Base-by-base conservation (phyloP, 1,140 invertebrate species). In the Euura saliciscinereae region DNA sequence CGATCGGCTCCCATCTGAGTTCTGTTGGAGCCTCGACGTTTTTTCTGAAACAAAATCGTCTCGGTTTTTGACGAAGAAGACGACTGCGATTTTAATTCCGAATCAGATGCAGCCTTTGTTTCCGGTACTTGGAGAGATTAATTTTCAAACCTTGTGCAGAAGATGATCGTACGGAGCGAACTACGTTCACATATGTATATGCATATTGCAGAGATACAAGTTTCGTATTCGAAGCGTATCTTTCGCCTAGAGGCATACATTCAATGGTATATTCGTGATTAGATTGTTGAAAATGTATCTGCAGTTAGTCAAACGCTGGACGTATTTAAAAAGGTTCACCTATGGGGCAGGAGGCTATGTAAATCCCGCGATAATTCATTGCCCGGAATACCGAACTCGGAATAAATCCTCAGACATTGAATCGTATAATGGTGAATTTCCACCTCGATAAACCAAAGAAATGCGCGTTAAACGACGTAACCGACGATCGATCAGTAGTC, bases 201-300 rank as follows among this genome's bases (percentile, higher is more conserved):
- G 28, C 13, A 59, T n/a, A 59, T 67, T n/a, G 13, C 11, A 67
- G 42, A 28, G 3, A 67, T 44, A 67, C 45, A 66, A 72, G 46
- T 51, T 43, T 68, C 45, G 78, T 73, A 78, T 78, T 78, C 73
- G 43, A 28, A 64, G 43, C 74, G 69, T 71, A 67, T 46, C 67
- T 42, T 51, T 45, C 4, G 46, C 65, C 70, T 71, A 68, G 45
- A 69, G 71, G 64, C 65, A 78, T 78, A 78, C 72, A 77, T 77
- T 75, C 78, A 75, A 77, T 75, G 72, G 67, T 69, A 71, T 65
- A 72, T 75, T 64, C 70, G 73, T 77, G 73, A 75, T 0, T 51
- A 59, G 72, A 78, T 43, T 77, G 7, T 46, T 68, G 13, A 59
- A 59, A 59, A 59, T 59, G 28, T 28, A 28, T 28, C 28, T 28